Base-by-base conservation (phyloP, 2,113 vertebrate genomes). In the Vimba vimba region DNA sequence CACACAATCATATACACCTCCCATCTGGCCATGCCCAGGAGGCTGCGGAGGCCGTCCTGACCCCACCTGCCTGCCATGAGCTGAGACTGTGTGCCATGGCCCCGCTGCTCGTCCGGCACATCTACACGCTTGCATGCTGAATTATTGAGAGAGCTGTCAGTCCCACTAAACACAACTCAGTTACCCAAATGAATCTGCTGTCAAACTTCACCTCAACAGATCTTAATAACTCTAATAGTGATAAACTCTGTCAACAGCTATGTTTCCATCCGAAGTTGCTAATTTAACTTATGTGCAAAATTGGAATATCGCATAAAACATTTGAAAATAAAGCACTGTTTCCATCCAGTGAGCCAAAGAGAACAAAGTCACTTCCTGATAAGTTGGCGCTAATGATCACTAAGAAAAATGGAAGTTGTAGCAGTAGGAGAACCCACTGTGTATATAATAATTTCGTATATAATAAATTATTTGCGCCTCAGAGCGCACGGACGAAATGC, bases 101-200 rank as follows among this genome's bases (percentile, higher is more conserved):
- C 36, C 66, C n/a, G 33, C 73, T 59, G 83, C 52, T 85, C 39
- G 25, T n/a, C 78, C 47, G 52, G 76, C 50, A 85, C 33, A 47
- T 71, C 82, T 43, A n/a, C 74, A 83, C 81, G 43, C 80, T 73
- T 62, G 30, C 39, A 79, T 80, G 27, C 83, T 79, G 59, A 89
- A 89, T 87, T 85, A 89, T 89, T 79, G 57, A 89, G 45, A 82
- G 75, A 79, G 75, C 88, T 89, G 88, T 89, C 88, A 76, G 75
- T 87, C 75, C 57, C 47, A 25, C 21, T 87, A 84, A 87, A 57
- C 43, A 57, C 60, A 60, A 69, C 79, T 39, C 71, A 30, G 27
- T 36, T 30, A 55, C 27, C 39, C 47, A 57, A 36, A 60, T 43
- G 12, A 73, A 75, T 69, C 8, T 25, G 57, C 52, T 5, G n/a